Evolutionary conservation across 2,797 vertebrate species (phyloP).

Genomic region (Pseudochirops corinnae): DNA sequence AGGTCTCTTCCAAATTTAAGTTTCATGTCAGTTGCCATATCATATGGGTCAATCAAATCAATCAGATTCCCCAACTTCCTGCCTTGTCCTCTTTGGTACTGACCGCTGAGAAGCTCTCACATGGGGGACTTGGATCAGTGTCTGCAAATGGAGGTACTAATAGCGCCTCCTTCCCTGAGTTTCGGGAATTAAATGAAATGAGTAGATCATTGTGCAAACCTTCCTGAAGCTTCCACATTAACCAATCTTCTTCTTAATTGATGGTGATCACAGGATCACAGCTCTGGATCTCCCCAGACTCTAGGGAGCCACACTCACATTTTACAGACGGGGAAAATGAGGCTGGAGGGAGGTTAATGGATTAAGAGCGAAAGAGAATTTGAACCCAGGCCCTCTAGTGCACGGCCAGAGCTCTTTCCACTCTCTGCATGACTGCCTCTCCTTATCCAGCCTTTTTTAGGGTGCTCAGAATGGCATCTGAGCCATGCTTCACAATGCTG

Average conservation of each 20-base stretch:
- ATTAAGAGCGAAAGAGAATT: not conserved
- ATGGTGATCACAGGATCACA: not conserved
- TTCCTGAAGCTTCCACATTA: not conserved
- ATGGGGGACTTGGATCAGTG: not conserved
- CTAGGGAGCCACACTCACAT: not conserved
- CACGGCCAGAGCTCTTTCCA: not conserved
- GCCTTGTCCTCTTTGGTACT: not conserved
- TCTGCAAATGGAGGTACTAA: not conserved
- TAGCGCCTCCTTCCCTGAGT: not conserved
- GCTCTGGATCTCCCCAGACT: not conserved
- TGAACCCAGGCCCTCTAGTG: not conserved
- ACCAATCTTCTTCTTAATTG: not conserved
- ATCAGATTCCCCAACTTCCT: not conserved
- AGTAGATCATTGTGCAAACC: not conserved
- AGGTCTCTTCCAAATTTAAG: not conserved
- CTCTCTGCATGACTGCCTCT: too few species aligned
- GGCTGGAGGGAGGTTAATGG: not conserved
- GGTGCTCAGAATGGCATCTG: not conserved
- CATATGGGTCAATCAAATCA: too few species aligned
- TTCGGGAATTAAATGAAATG: not conserved
- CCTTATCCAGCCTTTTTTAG: not conserved
- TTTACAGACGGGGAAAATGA: not conserved
- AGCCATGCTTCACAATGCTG: not conserved
- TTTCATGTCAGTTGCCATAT: not conserved
- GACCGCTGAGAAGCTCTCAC: too few species aligned